Base-by-base conservation (phyloP, 2,888 invertebrate species). In the Steinernema carpocapsae region DNA sequence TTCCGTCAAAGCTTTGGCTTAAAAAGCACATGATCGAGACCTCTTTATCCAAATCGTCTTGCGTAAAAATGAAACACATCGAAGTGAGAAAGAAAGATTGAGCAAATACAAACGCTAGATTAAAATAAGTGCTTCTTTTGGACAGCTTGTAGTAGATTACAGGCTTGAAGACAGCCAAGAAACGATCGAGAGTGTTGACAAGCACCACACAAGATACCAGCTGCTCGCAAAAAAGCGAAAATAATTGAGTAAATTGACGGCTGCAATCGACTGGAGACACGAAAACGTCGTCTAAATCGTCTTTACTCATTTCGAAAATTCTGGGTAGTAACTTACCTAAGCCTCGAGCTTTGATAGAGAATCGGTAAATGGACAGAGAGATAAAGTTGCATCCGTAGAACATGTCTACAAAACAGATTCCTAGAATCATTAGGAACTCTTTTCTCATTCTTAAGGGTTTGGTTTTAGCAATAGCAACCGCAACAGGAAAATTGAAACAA, bases 351-450 rank as follows among this genome's bases (percentile, higher is more conserved):
- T 24, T 3, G 4, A 56, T 4, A 3, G 2, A 17, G 4, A 24
- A 7, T 24, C 56, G 56, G 56, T 56, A 56, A 26, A 56, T 7
- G 26, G n/a, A 6, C 12, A 56, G 3, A 6, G 26, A 12, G 6
- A 56, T 26, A 26, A 19, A 24, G 56, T 26, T 26, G 24, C 22
- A 24, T 17, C 56, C 56, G 6, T 6, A 12, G 22, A 26, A 3
- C n/a, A 26, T 26, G 56, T 56, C 56, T 12, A 56, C 56, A 3
- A 56, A 26, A 26, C 56, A 56, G 56, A 22, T 24, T 3, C 56
- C 56, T 7, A 56, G 12, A 4, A 56, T 56, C 56, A 56, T 24
- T 22, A 56, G 22, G 17, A 56, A 56, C 56, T 56, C 56, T 26
- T 56, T 56, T n/a, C n/a, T n/a, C n/a, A n/a, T n/a, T n/a, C n/a